A percentile compares a stretch with the other conserved stretches of the same genome.
Evolutionary conservation across 2,113 vertebrate species (phyloP).

Genomic region (Chelonoidis abingdonii): DNA sequence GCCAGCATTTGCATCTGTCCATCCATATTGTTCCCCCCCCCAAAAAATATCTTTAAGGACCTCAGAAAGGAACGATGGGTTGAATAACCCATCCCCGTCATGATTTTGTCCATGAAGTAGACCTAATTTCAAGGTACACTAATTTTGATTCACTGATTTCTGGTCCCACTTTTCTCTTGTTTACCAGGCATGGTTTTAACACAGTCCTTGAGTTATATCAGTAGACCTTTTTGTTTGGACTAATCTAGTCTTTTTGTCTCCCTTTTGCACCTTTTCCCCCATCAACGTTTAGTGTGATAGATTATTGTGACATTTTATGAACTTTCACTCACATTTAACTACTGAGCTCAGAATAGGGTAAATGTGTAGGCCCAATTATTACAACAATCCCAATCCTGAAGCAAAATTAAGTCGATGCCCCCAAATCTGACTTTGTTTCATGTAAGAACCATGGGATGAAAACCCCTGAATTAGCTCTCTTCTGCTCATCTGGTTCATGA

Average conservation of each 20-base stretch:
- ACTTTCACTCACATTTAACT: neutral
- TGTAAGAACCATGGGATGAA: neutral
- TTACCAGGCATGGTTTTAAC: neutral
- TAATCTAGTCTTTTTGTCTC: neutral
- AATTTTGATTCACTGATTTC: neutral
- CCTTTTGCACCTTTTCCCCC: neutral
- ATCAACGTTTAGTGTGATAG: neutral
- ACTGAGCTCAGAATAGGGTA: neutral
- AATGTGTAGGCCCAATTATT: neutral
- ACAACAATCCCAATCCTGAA: neutral
- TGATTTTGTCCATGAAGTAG: no score
- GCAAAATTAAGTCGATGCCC: neutral
- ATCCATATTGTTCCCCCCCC: neutral
- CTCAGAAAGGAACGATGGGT: neutral
- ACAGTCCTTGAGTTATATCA: neutral
- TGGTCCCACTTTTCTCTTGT: neutral
- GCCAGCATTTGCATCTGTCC: neutral
- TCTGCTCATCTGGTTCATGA: conserved; percentile 16
- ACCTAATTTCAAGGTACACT: no score
- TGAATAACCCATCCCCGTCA: no score
- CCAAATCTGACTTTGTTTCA: neutral
- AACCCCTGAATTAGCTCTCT: conserved; percentile 1
- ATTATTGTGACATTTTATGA: neutral
- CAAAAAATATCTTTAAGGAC: neutral
- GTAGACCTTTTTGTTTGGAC: neutral